These are phyloP conservation scores for Harpalus rubripes DNA, from an alignment of 2,888 invertebrate genomes.

Conservation along the genomic window DNA sequence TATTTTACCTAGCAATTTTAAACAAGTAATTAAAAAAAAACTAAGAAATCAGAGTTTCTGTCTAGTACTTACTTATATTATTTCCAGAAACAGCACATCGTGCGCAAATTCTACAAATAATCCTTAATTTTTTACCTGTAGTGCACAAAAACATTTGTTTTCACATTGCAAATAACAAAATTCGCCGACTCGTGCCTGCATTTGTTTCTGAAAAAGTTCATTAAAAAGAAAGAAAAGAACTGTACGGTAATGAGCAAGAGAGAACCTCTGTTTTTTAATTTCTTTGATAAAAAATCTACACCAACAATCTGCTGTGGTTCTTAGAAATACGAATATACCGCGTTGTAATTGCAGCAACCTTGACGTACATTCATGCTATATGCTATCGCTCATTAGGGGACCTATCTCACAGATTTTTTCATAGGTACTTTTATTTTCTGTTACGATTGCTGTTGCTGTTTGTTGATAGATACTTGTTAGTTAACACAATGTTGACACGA, in stretches of 20 bases:
- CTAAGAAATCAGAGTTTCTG: too few species aligned
- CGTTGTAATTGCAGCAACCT: slow-evolving; percentile 47
- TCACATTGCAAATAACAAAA: slow-evolving; percentile 29
- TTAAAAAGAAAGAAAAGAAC: slow-evolving; percentile 36
- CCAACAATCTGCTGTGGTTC: slow-evolving; percentile 48
- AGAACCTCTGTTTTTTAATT: slow-evolving; percentile 42
- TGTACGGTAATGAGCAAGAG: slow-evolving; percentile 39
- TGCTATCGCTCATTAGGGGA: slow-evolving; percentile 46
- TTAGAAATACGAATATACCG: slow-evolving; percentile 55
- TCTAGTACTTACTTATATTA: too few species aligned
- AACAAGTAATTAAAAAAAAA: too few species aligned
- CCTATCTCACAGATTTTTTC: slow-evolving; percentile 32
- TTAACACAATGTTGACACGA: slow-evolving; percentile 29
- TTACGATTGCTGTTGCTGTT: neutral
- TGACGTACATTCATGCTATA: slow-evolving; percentile 49
- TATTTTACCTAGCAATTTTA: too few species aligned
- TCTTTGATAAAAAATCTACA: slow-evolving; percentile 56
- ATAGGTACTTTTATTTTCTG: slow-evolving; percentile 18
- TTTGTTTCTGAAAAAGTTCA: slow-evolving; percentile 36
- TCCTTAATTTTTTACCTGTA: slow-evolving; percentile 7
- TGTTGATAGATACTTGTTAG: slow-evolving; percentile 10
- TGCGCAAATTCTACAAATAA: neutral
- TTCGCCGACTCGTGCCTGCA: slow-evolving; percentile 36
- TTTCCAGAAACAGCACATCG: neutral
- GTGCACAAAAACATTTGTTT: slow-evolving; percentile 28